Base-by-base conservation (phyloP, 2,797 vertebrate genomes). In the Micromesistius poutassou region DNA sequence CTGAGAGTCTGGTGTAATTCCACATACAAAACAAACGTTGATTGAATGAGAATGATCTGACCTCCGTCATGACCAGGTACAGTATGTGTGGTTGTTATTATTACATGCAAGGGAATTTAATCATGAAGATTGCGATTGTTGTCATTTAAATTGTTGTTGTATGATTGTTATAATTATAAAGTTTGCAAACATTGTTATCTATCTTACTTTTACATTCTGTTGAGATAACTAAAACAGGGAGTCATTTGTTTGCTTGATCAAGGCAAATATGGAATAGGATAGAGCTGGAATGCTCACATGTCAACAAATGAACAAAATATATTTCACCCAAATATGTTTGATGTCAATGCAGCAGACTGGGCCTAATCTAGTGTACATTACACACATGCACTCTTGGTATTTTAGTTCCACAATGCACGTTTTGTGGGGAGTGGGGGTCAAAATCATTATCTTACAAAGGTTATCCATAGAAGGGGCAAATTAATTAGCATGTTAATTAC, bases 401-500 rank as follows among this genome's bases (percentile, higher is more conserved):
- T 70, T 70, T 10, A 70, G 7, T 10, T 30, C 66, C 66, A 80
- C 35, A 38, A 71, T 22, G 46, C 16, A 50, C 2, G 3, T 50
- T 19, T 50, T 50, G 4, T 50, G 14, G 46, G 46, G 33, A 4
- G 5, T 55, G 4, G 46, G 46, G 16, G 42, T 75, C 13, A 38
- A 40, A 82, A 74, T 55, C 46, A 6, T 73, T 76, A 5, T 74
- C 40, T 28, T 73, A 77, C 31, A 25, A 77, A 72, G n/a, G 76
- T 12, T 80, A 77, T 74, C 71, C 55, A 74, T 36, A 77, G 76
- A 8, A 19, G 13, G 75, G n/a, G 14, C 4, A 74, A 77, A 78
- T 82, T 36, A 83, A 79, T 79, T 74, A 75, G 31, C 2, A 4
- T 70, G 38, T 78, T 83, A 78, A 86, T 83, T 76, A 77, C 0